Base-by-base conservation (phyloP, 2,797 vertebrate genomes). In the Oreochromis mossambicus region DNA sequence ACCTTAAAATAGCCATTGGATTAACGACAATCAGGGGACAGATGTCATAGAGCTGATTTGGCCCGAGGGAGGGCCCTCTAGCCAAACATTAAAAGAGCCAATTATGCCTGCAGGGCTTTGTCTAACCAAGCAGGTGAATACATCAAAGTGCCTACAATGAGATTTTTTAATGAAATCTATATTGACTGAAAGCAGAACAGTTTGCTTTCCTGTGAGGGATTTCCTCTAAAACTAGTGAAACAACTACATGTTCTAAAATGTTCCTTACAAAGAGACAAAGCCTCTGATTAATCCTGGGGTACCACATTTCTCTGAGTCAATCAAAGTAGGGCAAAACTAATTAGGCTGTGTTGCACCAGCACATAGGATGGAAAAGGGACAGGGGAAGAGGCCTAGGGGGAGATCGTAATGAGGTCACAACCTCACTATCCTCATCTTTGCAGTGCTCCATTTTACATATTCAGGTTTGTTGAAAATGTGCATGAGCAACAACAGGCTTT, bases 311-410 rank as follows among this genome's bases (percentile, higher is more conserved):
- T 83, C 82, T 88, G 86, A 85, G 86, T 93, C 91, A 85, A 88
- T 92, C 87, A 94, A 97, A 97, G 94, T 91, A 96, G 96, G 95
- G 89, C 96, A 96, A 94, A 95, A 96, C 95, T 96, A 96, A 97
- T 97, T 95, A 96, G 95, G 92, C 90, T 95, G 92, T 95, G 92
- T 89, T 90, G 92, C 92, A 93, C 88, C 86, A 85, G 86, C 89
- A 89, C 54, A 78, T 89, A 92, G 88, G 90, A 94, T 90, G 86
- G 91, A 94, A 94, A 93, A 90, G 92, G 93, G 94, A 94, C 91
- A 84, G 88, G 81, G 86, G 91, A 88, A 90, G 93, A 94, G 93
- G 95, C 95, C 96, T 90, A 82, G 85, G 86, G 96, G 95, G 95
- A 92, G 86, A 84, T 70, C 56, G 87, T 93, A 97, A 96, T 94